Conservation (phyloP, 2,797 vertebrate species). For the Mycteria americana region DNA sequence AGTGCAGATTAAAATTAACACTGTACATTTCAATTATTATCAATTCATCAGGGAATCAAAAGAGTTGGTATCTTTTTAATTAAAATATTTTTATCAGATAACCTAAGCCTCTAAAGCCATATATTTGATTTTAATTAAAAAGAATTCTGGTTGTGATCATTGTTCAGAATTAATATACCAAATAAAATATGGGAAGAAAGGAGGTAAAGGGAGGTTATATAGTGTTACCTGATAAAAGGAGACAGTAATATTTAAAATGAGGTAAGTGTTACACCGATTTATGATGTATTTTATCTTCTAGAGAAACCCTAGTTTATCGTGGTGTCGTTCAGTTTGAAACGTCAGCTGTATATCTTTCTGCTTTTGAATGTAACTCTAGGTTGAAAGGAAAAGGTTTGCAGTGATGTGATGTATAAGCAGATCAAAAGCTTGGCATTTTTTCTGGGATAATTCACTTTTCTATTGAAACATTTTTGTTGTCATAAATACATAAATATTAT, state of each 20-base stretch:
- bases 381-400: constrained; percentile 78
- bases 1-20: constrained; percentile 47
- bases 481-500: constrained; percentile 68
- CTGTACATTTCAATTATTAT: constrained; percentile 54
- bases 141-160: constrained; percentile 78
- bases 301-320: constrained; percentile 79
- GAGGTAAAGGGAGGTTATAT: constrained; percentile 80
- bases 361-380: constrained; percentile 71
- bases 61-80: constrained; percentile 63
- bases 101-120: constrained; percentile 74
- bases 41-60: constrained; percentile 41
- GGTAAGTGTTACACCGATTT: constrained; percentile 84
- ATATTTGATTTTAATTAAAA: constrained; percentile 80
- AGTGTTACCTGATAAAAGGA: constrained; percentile 86
- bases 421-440: constrained; percentile 78
- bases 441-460: constrained; percentile 66
- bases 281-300: constrained; percentile 82
- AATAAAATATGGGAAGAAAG: constrained; percentile 81
- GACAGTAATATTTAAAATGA: constrained; percentile 87
- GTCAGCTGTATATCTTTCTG: constrained; percentile 79
- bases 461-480: constrained; percentile 72
- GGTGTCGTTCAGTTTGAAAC: constrained; percentile 73
- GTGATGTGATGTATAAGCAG: constrained; percentile 72
- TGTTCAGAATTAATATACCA: constrained; percentile 78
- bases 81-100: constrained; percentile 78